These are phyloP conservation scores for Epinotia demarniana DNA, from an alignment of 2,888 invertebrate genomes.

Conservation along the genomic window DNA sequence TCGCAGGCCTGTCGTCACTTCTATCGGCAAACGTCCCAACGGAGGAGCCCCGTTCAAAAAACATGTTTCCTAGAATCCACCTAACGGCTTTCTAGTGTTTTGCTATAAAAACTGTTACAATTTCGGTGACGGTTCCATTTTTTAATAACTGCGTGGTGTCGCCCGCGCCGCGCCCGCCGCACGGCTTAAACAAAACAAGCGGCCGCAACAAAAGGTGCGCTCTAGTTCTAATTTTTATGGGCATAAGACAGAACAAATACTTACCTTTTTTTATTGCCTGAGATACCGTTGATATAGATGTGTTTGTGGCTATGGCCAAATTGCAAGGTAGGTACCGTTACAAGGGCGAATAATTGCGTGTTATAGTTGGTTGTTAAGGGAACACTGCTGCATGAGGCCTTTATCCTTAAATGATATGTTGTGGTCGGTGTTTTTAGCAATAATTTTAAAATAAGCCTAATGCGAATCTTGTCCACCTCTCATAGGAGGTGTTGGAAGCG, in stretches of 20 bases:
- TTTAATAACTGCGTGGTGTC: conserved; percentile 52
- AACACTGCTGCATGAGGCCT: too few species aligned
- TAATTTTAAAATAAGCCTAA: too few species aligned
- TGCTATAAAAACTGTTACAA: conserved; percentile 67
- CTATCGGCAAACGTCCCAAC: not conserved
- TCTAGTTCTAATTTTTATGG: conserved; percentile 73
- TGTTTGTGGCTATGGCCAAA: not conserved
- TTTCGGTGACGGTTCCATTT: conserved; percentile 65
- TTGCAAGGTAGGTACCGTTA: not conserved
- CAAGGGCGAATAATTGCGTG: not conserved
- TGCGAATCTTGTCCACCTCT: too few species aligned
- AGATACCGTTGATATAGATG: conserved; percentile 38
- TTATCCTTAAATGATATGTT: too few species aligned
- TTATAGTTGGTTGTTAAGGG: too few species aligned
- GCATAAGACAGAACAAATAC: conserved; percentile 62
- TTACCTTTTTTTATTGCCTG: conserved; percentile 47
- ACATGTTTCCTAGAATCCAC: conserved; percentile 23
- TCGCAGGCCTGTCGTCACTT: too few species aligned
- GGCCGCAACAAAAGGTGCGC: conserved; percentile 62
- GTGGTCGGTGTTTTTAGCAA: too few species aligned
- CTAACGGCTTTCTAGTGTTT: conserved; percentile 46
- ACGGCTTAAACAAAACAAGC: conserved; percentile 48
- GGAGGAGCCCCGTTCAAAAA: conserved; percentile 3
- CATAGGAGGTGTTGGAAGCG: too few species aligned
- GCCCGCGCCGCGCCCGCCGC: conserved; percentile 38